phyloP scores from a whole-genome alignment of 2,113 vertebrate genomes.

The Thamnaconus septentrionalis region DNA sequence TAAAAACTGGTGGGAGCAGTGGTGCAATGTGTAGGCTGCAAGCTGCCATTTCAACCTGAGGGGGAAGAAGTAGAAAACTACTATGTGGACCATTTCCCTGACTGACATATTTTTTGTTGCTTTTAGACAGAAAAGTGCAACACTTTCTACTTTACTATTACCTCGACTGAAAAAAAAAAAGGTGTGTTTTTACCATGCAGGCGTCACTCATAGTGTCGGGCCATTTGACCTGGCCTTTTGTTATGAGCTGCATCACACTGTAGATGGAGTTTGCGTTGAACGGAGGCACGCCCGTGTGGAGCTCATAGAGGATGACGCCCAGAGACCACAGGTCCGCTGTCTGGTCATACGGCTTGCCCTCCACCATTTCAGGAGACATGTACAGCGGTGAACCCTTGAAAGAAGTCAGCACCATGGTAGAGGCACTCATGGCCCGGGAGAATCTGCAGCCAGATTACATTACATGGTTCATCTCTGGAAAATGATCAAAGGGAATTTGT shows the following conservation, averaged over 20 bases:
- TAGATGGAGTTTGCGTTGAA: conserved; percentile 97
- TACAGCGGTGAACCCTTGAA: conserved; percentile 97
- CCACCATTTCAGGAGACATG: conserved; percentile 95
- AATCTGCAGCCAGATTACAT: conserved; percentile 76
- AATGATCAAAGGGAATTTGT: not conserved
- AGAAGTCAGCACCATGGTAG: conserved; percentile 93
- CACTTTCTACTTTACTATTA: too few relatives aligned
- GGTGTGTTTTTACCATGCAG: conserved; percentile 80
- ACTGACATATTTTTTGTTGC: too few relatives aligned
- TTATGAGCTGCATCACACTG: conserved; percentile 89
- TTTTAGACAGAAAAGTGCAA: too few relatives aligned
- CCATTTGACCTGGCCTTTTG: conserved; percentile 89
- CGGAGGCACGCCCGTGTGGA: conserved; percentile 90
- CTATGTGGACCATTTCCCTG: too few relatives aligned
- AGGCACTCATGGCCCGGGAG: conserved; percentile 93
- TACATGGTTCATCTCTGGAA: not conserved
- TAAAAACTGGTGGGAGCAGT: too few relatives aligned
- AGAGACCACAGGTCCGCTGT: conserved; percentile 94
- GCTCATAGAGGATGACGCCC: conserved; percentile 95
- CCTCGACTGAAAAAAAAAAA: too few relatives aligned
- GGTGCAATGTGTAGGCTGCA: too few relatives aligned
- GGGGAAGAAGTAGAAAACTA: too few relatives aligned
- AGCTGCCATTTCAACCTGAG: too few relatives aligned
- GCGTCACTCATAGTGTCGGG: conserved; percentile 81
- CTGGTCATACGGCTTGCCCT: conserved; percentile 93